Evolutionary conservation across 2,113 vertebrate species (phyloP), one percentile per base, ranked within the genome.

Genomic region (Bufo gargarizans): DNA sequence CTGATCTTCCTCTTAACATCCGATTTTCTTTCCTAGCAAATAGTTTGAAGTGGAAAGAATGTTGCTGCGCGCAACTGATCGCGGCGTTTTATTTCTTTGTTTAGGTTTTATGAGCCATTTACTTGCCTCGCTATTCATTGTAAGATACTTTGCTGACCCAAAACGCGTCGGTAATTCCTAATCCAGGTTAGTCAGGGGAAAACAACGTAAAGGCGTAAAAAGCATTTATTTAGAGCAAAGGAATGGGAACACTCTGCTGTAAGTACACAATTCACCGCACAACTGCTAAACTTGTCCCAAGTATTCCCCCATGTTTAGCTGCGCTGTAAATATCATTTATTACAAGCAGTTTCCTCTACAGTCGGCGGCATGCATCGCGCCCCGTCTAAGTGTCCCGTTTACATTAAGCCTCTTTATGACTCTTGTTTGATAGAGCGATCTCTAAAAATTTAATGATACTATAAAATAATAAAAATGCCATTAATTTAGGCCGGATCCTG

Each of bases 371-470:
- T 93, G 94, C 93, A 94, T 92, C 93, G 94, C 93, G 92, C 95
- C 94, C 93, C 93, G 94, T 92, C 93, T 95, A 93, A 94, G 94
- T 95, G 94, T 96, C 95, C 95, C 91, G 94, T 95, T 96, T 95
- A 94, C 95, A 94, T 96, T 95, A 96, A 93, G 94, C 94, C 96
- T 94, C 97, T 98, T 96, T 97, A 97, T 96, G 96, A 95, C 97
- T 96, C 95, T 94, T 95, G 95, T 96, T 96, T 97, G 95, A 97
- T 96, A 94, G 96, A 98, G 97, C 97, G 97, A 98, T 99, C 97
- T 98, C 97, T 99, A 98, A 98, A 99, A 99, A 97, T 98, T 98
- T 99, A 97, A 99, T 97, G 98, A 98, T 95, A 97, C 97, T 96
- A 98, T 99, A 99, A 98, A 98, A 98, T 97, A 97, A 98, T 98